Conservation (phyloP, 1,140 invertebrate species). For the Acarapis woodi region DNA sequence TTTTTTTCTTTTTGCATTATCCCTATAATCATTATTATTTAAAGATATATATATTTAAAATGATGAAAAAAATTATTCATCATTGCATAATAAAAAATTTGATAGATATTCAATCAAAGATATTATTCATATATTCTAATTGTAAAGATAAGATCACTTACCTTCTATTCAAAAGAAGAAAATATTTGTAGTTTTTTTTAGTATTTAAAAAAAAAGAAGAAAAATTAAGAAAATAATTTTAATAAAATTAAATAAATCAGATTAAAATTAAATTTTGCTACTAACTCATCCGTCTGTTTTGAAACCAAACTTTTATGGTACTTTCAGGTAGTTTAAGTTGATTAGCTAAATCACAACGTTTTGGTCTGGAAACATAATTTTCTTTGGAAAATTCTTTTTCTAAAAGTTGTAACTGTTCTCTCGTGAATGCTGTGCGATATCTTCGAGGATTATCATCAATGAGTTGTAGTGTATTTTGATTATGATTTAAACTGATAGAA, state of each 20-base stretch:
- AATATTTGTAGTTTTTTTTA: neutral
- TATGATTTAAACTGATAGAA: too few species aligned
- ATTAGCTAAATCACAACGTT: conserved; percentile 75
- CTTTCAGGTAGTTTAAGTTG: conserved; percentile 77
- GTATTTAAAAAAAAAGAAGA: neutral
- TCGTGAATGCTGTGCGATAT: conserved; percentile 86
- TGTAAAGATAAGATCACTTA: neutral
- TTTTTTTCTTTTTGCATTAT: too few species aligned
- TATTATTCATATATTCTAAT: neutral
- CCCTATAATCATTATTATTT: too few species aligned
- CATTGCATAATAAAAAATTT: too few species aligned
- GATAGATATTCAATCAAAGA: neutral
- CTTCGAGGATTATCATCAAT: too few species aligned
- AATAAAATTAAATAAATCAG: neutral
- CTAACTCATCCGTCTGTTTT: conserved; percentile 97
- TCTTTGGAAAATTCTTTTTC: conserved; percentile 93
- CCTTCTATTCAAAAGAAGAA: neutral
- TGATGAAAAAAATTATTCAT: too few species aligned
- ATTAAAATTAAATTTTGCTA: conserved; percentile 65
- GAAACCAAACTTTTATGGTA: conserved; percentile 99
- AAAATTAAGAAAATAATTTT: neutral
- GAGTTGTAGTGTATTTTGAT: too few species aligned
- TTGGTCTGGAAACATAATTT: conserved; percentile 83
- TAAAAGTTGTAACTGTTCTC: conserved; percentile 69
- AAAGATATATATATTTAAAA: too few species aligned